phyloP scores from a whole-genome alignment of 2,113 vertebrate species.

The Cheilinus undulatus region DNA sequence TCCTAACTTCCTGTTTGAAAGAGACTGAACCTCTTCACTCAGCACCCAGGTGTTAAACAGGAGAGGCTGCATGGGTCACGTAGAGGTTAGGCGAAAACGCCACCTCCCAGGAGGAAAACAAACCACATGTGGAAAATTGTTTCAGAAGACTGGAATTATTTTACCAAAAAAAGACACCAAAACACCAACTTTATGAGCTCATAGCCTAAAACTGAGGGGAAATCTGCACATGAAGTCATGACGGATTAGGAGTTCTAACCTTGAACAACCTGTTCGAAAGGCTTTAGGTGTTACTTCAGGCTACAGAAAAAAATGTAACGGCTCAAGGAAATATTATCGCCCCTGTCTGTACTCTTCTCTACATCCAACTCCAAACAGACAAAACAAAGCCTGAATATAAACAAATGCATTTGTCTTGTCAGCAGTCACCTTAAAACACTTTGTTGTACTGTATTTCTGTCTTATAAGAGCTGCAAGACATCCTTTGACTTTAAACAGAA shows the following conservation, averaged over 20 bases:
- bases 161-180: neutral
- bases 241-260: neutral
- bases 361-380: neutral
- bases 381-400: neutral
- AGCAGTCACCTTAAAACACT: neutral
- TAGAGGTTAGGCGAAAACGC: slow-evolving; percentile 54
- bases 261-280: neutral
- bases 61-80: slow-evolving; percentile 46
- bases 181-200: neutral
- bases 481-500: neutral
- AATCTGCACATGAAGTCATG: neutral
- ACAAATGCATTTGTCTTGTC: neutral
- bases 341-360: neutral
- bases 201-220: neutral
- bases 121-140: slow-evolving; percentile 38
- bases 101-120: slow-evolving; percentile 40
- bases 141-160: slow-evolving; percentile 2
- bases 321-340: neutral
- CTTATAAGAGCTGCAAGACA: neutral
- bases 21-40: slow-evolving; percentile 53
- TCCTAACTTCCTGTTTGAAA: slow-evolving; percentile 59
- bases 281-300: neutral
- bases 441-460: neutral
- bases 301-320: neutral
- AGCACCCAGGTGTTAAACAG: slow-evolving; percentile 56